Percentiles rank a stretch among this genome's conserved stretches.
Evolutionary conservation across 2,113 vertebrate species (phyloP).

Genomic region (Hypomesus transpacificus): DNA sequence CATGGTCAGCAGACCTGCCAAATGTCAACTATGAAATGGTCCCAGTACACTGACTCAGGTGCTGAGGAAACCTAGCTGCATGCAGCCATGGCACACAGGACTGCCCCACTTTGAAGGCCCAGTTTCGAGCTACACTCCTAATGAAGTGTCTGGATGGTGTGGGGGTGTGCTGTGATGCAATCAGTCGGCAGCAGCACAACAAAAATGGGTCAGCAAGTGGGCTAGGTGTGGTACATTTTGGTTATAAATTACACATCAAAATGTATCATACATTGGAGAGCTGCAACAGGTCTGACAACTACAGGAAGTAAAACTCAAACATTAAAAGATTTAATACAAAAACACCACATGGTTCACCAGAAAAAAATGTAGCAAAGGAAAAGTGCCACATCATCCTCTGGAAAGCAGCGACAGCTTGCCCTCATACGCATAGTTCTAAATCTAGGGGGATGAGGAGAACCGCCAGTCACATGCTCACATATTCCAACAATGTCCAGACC

Average conservation of each 20-base stretch:
- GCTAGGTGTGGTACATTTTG: background rate
- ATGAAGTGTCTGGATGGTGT: constrained; percentile 28
- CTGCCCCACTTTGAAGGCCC: constrained; percentile 51
- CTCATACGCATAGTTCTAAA: constrained; percentile 24
- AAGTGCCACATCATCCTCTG: constrained; percentile 70
- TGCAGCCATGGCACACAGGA: constrained; percentile 37
- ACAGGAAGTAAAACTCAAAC: background rate
- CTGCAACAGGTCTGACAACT: too few relatives aligned
- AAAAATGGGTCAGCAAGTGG: constrained; percentile 43
- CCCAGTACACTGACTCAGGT: constrained; percentile 22
- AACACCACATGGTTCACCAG: background rate
- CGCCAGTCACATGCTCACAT: constrained; percentile 20
- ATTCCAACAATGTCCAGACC: constrained; percentile 5
- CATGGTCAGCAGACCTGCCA: constrained; percentile 27
- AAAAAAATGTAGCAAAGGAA: constrained; percentile 53
- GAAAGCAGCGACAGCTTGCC: constrained; percentile 45
- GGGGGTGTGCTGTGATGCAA: constrained; percentile 21
- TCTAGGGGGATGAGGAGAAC: constrained; percentile 10
- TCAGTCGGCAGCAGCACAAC: background rate
- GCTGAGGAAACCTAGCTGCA: constrained; percentile 36
- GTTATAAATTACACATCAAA: background rate
- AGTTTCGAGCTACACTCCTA: constrained; percentile 43
- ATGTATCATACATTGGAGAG: too few relatives aligned
- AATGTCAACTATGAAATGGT: constrained; percentile 4
- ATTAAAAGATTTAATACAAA: background rate